Evolutionary conservation across 2,113 vertebrate genomes (phyloP).

Genomic region (Columba janthina): DNA sequence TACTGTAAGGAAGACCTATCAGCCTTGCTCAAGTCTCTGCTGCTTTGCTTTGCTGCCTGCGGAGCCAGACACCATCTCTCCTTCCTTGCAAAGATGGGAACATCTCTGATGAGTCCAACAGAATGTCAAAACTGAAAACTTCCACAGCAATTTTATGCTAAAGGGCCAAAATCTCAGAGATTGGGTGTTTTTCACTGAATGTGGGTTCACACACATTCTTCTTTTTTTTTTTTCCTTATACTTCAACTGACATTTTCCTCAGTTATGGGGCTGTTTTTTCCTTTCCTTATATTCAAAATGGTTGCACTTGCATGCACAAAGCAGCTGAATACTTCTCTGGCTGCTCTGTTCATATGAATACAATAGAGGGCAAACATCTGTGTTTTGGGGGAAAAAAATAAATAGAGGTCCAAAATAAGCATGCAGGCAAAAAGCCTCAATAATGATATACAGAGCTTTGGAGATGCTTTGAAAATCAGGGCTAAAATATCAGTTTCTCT

Average conservation of each 20-base stretch:
- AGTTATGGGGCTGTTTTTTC: neutral
- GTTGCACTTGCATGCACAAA: neutral
- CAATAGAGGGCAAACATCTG: slow-evolving; percentile 8
- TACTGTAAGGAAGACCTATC: neutral
- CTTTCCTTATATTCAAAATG: neutral
- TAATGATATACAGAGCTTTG: neutral
- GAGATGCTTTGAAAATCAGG: neutral
- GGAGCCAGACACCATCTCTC: neutral
- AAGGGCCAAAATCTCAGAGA: neutral
- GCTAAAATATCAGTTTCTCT: neutral
- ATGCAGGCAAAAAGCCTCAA: neutral
- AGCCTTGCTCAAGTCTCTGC: neutral
- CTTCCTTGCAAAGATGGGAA: neutral
- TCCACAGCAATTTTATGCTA: neutral
- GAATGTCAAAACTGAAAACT: slow-evolving; percentile 24
- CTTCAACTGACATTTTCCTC: neutral
- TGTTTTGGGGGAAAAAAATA: neutral
- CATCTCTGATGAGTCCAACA: neutral
- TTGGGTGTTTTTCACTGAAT: neutral
- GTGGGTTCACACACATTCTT: neutral
- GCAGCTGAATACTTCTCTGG: neutral
- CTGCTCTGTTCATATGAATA: neutral
- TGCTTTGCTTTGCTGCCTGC: neutral
- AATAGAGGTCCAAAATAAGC: neutral
- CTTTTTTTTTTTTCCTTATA: neutral